phyloP scores from a whole-genome alignment of 2,888 invertebrate genomes.

The Hydrotaea diabolus region DNA sequence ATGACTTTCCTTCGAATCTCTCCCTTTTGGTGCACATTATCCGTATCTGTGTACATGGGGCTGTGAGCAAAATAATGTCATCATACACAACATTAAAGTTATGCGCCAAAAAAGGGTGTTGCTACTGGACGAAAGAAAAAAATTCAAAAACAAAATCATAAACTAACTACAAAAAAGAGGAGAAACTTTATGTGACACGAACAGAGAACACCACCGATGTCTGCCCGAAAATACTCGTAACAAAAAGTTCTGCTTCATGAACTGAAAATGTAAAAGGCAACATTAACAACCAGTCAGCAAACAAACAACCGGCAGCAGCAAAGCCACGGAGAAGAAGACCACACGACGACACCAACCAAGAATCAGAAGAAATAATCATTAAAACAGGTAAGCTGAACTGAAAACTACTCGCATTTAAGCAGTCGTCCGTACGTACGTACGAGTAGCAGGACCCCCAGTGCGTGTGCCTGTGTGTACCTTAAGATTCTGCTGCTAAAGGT shows the following conservation, averaged over 20 bases:
- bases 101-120: constrained; percentile 33
- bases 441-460: constrained; percentile 2
- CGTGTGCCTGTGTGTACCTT: background rate
- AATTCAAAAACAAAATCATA: constrained; percentile 45
- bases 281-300: background rate
- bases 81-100: constrained; percentile 36
- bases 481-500: background rate
- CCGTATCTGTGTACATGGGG: background rate
- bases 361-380: constrained; percentile 42
- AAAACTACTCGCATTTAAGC: constrained; percentile 7
- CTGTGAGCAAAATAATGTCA: constrained; percentile 13
- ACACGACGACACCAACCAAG: background rate
- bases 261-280: constrained; percentile 19
- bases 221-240: constrained; percentile 13
- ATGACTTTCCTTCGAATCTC: constrained; percentile 20
- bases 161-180: constrained; percentile 54
- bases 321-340: background rate
- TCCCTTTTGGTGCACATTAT: background rate
- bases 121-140: background rate
- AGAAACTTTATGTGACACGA: constrained; percentile 60
- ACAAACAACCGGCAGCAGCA: constrained; percentile 18
- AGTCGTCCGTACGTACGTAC: constrained; percentile 18
- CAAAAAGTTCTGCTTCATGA: constrained; percentile 23
- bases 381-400: constrained; percentile 56
- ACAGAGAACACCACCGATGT: background rate